Evolutionary conservation across 2,113 vertebrate species (phyloP).

Genomic region (Tonatia bakeri): DNA sequence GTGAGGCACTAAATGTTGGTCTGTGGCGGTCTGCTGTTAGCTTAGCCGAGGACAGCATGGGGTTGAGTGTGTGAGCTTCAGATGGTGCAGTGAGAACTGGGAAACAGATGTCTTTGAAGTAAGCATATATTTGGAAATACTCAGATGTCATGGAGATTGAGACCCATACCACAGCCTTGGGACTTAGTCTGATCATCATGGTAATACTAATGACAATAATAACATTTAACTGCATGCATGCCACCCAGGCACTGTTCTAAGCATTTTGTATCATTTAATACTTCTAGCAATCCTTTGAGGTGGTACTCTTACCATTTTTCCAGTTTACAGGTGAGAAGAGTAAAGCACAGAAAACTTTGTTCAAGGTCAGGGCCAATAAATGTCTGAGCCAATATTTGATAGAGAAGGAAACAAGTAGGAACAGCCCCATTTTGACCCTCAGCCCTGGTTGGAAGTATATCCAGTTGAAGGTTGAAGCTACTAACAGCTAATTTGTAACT

Average conservation of each 20-base stretch:
- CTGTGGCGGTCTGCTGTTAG: not conserved
- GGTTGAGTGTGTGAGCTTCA: not conserved
- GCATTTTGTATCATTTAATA: not conserved
- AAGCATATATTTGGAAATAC: not conserved
- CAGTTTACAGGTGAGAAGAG: not conserved
- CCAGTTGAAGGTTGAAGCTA: not conserved
- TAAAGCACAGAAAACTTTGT: not conserved
- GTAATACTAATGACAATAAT: not conserved
- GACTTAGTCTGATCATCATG: not conserved
- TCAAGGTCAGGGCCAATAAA: not conserved
- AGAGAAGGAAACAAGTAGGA: not conserved
- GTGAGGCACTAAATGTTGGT: not conserved
- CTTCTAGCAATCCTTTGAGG: not conserved
- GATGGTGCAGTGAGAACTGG: not conserved
- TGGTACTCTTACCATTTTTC: not conserved
- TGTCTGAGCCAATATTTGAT: not conserved
- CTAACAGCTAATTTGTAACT: not conserved
- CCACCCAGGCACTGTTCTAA: not conserved
- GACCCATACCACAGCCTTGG: not conserved
- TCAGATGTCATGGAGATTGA: not conserved
- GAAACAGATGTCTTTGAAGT: not conserved
- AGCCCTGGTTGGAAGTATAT: not conserved
- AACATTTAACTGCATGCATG: not conserved
- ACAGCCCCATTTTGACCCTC: not conserved
- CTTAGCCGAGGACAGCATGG: not conserved